These are phyloP conservation scores for Syngnathus floridae DNA, from an alignment of 2,113 vertebrate genomes.

Conservation along the genomic window DNA sequence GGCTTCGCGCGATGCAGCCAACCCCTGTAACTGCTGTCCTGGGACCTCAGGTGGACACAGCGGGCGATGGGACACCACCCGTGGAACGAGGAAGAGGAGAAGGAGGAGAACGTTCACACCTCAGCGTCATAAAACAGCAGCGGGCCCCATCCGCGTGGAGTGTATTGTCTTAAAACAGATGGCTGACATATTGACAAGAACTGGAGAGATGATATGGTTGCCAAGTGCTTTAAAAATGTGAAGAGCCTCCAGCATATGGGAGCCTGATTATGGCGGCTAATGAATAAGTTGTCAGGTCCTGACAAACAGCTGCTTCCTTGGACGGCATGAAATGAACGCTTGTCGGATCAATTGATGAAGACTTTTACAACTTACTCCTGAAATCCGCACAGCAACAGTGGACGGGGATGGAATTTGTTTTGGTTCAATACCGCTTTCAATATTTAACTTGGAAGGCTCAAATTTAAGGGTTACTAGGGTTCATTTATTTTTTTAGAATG, in stretches of 20 bases:
- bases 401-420: not conserved
- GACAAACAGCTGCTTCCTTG: slow-evolving; percentile 47
- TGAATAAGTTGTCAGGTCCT: slow-evolving; percentile 27
- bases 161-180: slow-evolving; percentile 61
- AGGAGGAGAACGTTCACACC: slow-evolving; percentile 44
- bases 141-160: slow-evolving; percentile 33
- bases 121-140: slow-evolving; percentile 49
- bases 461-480: not conserved
- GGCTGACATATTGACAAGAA: slow-evolving; percentile 60
- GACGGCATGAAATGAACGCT: not conserved
- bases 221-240: slow-evolving; percentile 37
- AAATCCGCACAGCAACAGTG: not conserved
- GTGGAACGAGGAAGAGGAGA: not conserved
- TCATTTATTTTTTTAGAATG: not conserved
- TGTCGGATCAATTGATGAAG: not conserved
- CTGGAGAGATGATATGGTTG: slow-evolving; percentile 49
- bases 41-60: slow-evolving; percentile 67
- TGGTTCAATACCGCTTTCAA: not conserved
- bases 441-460: not conserved
- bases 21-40: slow-evolving; percentile 61
- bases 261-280: slow-evolving; percentile 32
- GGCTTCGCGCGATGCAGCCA: slow-evolving; percentile 54
- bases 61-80: slow-evolving; percentile 32
- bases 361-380: not conserved
- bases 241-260: slow-evolving; percentile 58